These are phyloP conservation scores for Strigamia crassipes DNA, from an alignment of 2,888 invertebrate species.

Conservation along the genomic window DNA sequence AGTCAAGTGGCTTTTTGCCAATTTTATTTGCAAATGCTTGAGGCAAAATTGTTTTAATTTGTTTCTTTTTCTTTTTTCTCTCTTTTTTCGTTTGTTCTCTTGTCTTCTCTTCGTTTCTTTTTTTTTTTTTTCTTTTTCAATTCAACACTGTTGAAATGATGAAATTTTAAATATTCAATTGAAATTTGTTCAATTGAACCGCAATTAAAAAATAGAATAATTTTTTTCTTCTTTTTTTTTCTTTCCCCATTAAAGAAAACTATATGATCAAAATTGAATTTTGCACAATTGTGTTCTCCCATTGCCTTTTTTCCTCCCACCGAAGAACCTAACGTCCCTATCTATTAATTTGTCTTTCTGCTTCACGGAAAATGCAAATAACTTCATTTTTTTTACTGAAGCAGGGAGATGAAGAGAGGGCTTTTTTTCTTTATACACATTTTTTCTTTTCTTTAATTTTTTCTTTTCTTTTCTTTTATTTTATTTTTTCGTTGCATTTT, in stretches of 20 bases:
- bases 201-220: conserved; percentile 2
- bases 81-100: not conserved
- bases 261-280: not conserved
- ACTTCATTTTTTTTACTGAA: conserved; percentile 21
- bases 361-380: conserved; percentile 31
- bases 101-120: not conserved
- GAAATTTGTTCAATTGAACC: conserved; percentile 5
- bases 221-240: too few relatives aligned
- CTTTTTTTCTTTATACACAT: not conserved
- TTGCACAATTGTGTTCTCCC: conserved; percentile 24
- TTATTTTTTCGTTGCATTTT: not conserved
- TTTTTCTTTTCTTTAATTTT: not conserved
- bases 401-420: not conserved
- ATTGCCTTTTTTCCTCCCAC: conserved; percentile 13
- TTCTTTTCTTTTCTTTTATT: not conserved
- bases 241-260: not conserved
- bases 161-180: conserved; percentile 22
- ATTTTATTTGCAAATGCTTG: conserved; percentile 23
- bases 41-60: conserved; percentile 23
- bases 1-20: conserved; percentile 20
- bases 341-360: conserved; percentile 35
- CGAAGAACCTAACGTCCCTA: conserved; percentile 20
- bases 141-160: not conserved
- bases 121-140: not conserved
- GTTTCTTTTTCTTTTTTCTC: not conserved